phyloP scores from a whole-genome alignment of 2,797 vertebrate species.

The Etheostoma perlongum region DNA sequence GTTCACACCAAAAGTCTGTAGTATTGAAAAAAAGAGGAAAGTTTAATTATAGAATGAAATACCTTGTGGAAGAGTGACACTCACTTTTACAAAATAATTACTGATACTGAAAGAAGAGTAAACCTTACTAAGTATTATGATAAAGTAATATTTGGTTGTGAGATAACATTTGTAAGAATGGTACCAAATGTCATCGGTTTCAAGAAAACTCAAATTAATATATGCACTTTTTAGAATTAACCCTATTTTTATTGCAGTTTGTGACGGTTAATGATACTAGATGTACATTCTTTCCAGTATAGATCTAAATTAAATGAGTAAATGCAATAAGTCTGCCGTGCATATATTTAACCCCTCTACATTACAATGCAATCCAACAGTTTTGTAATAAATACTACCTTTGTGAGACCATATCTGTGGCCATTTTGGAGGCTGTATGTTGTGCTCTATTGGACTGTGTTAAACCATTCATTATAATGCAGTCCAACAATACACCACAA shows the following conservation, averaged over 20 bases:
- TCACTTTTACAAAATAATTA: constrained; percentile 45
- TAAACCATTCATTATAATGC: constrained; percentile 7
- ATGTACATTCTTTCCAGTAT: constrained; percentile 11
- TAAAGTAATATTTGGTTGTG: constrained; percentile 40
- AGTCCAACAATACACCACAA: constrained; percentile 1
- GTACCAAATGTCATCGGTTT: constrained; percentile 32
- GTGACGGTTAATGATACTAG: constrained; percentile 15
- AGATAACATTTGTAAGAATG: constrained; percentile 42
- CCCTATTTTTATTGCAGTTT: constrained; percentile 10
- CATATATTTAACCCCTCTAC: not conserved
- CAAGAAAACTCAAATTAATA: constrained; percentile 27
- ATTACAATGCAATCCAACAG: not conserved
- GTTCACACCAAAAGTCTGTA: constrained; percentile 56
- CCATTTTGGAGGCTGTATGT: not conserved
- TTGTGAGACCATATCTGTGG: not conserved
- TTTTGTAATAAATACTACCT: not conserved
- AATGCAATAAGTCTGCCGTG: not conserved
- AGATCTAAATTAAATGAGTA: constrained; percentile 5
- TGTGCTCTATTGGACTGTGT: not conserved
- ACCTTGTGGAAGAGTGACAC: constrained; percentile 43
- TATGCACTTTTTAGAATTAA: not conserved
- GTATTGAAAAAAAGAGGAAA: constrained; percentile 52
- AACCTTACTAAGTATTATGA: constrained; percentile 32
- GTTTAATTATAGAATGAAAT: constrained; percentile 61
- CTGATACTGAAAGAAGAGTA: constrained; percentile 36